A percentile compares a stretch with the other conserved stretches of the same genome.
Conservation (phyloP, 2,888 invertebrate genomes). For the Coelinius sp. region DNA sequence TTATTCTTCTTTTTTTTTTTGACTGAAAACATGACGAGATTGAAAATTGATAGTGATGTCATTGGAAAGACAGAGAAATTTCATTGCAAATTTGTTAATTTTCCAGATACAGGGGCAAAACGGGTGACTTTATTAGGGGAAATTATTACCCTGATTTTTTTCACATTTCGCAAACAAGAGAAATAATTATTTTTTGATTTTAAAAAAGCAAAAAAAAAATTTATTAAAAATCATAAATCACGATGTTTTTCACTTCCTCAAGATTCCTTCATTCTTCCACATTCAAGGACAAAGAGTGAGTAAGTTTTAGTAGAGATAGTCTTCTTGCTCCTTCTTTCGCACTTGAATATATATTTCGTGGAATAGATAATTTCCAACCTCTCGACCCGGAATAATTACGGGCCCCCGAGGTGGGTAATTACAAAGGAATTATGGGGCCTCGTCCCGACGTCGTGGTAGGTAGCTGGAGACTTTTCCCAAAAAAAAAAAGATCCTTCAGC, state of each 20-base stretch:
- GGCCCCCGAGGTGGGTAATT: conserved; percentile 42
- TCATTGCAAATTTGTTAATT: no score
- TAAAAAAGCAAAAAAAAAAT: not conserved
- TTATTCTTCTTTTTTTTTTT: not conserved
- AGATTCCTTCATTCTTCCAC: not conserved
- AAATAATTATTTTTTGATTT: no score
- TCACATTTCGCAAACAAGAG: no score
- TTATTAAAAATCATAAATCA: not conserved
- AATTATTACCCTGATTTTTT: no score
- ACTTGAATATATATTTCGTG: conserved; percentile 37
- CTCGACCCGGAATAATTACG: conserved; percentile 45
- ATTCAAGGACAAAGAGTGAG: not conserved
- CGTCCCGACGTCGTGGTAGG: conserved; percentile 5
- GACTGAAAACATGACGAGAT: not conserved
- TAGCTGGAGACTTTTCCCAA: conserved; percentile 16
- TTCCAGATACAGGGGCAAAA: no score
- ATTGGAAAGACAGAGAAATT: no score
- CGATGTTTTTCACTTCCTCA: not conserved
- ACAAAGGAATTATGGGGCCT: conserved; percentile 28
- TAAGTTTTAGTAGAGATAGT: not conserved
- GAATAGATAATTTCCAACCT: conserved; percentile 46
- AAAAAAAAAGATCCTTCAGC: not conserved
- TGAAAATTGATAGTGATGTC: not conserved
- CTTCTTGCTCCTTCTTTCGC: not conserved
- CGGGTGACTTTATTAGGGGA: no score